Conservation (phyloP, 2,797 vertebrate genomes). For the Gambelia wislizenii region DNA sequence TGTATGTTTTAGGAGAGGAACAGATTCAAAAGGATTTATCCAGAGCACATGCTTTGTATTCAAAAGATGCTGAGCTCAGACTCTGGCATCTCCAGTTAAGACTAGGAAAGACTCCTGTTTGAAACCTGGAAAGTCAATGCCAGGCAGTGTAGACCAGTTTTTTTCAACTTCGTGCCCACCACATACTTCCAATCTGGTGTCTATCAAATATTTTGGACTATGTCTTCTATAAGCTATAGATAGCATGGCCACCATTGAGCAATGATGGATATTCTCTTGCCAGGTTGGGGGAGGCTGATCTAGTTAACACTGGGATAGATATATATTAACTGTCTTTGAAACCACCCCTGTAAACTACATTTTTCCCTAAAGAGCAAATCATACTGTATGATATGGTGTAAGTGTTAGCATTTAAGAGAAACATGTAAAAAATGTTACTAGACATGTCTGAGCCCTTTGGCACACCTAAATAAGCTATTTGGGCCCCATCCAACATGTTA, state of each 20-base stretch:
- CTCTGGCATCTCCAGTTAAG: neutral
- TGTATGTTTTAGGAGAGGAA: neutral
- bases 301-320: neutral
- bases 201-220: neutral
- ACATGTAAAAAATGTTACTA: neutral
- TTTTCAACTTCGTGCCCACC: no score
- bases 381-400: neutral
- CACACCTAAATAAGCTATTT: slow-evolving; percentile 2
- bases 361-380: neutral
- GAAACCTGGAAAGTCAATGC: neutral
- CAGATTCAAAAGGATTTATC: neutral
- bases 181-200: no score
- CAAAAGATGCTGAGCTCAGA: no score
- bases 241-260: neutral
- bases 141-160: neutral
- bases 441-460: neutral
- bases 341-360: neutral
- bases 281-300: neutral
- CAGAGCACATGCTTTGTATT: neutral
- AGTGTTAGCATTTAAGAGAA: neutral
- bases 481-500: neutral
- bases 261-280: neutral
- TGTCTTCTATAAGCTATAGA: neutral
- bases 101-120: neutral
- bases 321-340: neutral